These are phyloP conservation scores for Hydropsyche betteni DNA, from an alignment of 2,888 invertebrate species.

Conservation along the genomic window DNA sequence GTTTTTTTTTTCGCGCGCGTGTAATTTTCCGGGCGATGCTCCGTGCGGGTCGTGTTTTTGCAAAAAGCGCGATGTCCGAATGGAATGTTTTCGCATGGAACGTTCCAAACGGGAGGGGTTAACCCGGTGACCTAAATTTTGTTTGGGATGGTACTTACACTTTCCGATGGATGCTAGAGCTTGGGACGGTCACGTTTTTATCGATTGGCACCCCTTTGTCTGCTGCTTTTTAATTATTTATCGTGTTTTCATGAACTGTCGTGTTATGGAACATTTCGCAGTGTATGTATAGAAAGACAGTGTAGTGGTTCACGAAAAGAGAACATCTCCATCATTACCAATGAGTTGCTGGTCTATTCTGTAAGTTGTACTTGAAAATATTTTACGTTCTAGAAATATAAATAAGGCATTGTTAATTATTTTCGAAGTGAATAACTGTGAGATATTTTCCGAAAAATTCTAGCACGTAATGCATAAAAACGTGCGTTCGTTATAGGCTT, in stretches of 20 bases:
- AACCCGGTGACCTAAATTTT: slow-evolving; percentile 26
- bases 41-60: too few species aligned
- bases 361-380: slow-evolving; percentile 58
- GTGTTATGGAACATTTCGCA: background rate
- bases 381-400: background rate
- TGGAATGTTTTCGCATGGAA: too few species aligned
- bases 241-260: background rate
- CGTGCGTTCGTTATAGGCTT: too few species aligned
- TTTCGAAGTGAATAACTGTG: too few species aligned
- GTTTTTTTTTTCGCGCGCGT: too few species aligned
- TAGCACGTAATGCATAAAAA: too few species aligned
- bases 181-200: slow-evolving; percentile 8
- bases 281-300: background rate
- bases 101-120: background rate
- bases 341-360: slow-evolving; percentile 69
- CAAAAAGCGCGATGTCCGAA: too few species aligned
- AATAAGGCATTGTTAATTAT: too few species aligned
- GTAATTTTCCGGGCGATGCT: too few species aligned
- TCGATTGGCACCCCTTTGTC: too few species aligned
- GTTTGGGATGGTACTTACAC: slow-evolving; percentile 24
- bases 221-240: too few species aligned
- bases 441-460: too few species aligned
- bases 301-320: slow-evolving; percentile 17
- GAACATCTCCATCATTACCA: slow-evolving; percentile 56
- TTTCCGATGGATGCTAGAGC: slow-evolving; percentile 15